These are phyloP conservation scores for Synanthedon myopaeformis DNA, from an alignment of 2,888 invertebrate genomes.

Conservation along the genomic window DNA sequence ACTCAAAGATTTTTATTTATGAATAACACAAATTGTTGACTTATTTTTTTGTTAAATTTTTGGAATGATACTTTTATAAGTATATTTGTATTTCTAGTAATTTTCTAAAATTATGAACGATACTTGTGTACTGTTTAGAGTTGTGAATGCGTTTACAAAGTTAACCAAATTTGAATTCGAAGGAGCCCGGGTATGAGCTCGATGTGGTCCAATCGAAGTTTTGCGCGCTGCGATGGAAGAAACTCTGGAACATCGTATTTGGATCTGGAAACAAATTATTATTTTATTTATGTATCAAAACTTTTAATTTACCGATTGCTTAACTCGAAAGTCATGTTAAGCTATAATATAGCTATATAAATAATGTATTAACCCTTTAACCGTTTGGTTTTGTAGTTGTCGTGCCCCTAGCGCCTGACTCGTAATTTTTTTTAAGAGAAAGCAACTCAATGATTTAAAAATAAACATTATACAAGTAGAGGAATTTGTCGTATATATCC, in stretches of 20 bases:
- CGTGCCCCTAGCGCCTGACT: too few relatives aligned
- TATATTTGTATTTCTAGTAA: background rate
- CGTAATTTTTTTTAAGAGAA: too few relatives aligned
- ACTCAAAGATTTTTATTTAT: background rate
- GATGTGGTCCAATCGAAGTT: slow-evolving; percentile 67
- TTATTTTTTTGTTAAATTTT: background rate
- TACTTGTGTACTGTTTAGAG: background rate
- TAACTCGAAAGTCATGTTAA: too few relatives aligned
- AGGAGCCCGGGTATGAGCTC: slow-evolving; percentile 72
- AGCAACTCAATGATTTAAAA: too few relatives aligned
- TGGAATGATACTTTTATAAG: background rate
- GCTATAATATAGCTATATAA: too few relatives aligned
- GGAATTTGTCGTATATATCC: too few relatives aligned
- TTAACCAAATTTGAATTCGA: slow-evolving; percentile 79
- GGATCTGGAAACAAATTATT: slow-evolving; percentile 73
- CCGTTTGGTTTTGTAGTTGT: too few relatives aligned
- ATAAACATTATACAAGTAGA: too few relatives aligned
- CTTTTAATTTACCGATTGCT: too few relatives aligned
- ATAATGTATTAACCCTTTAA: too few relatives aligned
- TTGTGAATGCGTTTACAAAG: background rate
- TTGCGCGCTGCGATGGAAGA: slow-evolving; percentile 75
- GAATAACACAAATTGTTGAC: background rate
- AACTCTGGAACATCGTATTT: slow-evolving; percentile 85
- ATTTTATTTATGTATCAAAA: too few relatives aligned
- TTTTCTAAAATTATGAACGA: background rate